Evolutionary conservation across 2,113 vertebrate genomes (phyloP).

Genomic region (Rhadina sibilatrix): DNA sequence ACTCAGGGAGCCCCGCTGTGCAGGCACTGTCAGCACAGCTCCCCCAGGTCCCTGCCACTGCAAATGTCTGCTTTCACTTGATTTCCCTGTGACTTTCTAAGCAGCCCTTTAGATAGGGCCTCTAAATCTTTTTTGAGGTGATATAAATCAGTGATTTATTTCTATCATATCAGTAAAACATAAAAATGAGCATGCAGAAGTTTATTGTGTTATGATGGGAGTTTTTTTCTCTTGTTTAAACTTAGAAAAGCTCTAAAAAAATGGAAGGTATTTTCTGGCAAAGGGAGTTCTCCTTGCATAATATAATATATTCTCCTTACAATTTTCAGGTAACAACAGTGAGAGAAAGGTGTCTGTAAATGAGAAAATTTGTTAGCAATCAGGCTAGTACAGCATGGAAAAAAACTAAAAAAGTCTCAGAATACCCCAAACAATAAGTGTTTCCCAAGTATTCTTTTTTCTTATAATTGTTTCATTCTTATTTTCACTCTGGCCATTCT

Average conservation of each 20-base stretch:
- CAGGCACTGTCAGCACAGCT: neutral
- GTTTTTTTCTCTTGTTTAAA: neutral
- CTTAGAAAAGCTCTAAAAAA: neutral
- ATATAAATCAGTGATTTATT: neutral
- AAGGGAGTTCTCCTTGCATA: neutral
- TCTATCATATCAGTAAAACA: neutral
- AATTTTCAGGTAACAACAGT: neutral
- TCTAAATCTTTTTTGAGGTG: neutral
- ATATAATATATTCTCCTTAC: neutral
- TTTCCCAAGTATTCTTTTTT: neutral
- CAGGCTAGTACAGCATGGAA: neutral
- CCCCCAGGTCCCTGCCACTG: neutral
- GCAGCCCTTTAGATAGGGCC: neutral
- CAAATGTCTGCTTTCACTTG: neutral
- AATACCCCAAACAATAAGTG: neutral
- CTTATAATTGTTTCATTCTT: neutral
- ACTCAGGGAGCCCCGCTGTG: accelerated
- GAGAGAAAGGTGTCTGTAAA: neutral
- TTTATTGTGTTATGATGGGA: neutral
- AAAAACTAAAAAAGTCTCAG: neutral
- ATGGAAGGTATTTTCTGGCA: neutral
- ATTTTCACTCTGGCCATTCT: neutral
- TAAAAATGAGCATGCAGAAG: neutral
- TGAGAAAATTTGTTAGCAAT: neutral
- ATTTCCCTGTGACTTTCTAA: neutral